Percentiles rank a stretch among this genome's conserved stretches.
phyloP scores from a whole-genome alignment of 2,113 vertebrate species.

The Solea solea region DNA sequence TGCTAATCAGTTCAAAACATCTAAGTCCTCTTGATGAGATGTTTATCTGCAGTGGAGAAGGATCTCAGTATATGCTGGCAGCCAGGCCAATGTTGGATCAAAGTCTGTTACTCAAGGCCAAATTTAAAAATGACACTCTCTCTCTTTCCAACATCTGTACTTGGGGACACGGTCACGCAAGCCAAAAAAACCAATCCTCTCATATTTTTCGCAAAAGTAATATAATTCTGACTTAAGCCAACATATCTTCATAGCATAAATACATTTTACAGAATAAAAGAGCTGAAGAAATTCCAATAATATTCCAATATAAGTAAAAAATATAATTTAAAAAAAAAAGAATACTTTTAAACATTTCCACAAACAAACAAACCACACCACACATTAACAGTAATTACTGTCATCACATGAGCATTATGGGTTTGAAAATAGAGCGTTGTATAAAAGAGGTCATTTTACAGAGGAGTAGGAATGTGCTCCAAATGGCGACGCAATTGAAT shows the following conservation, averaged over 20 bases:
- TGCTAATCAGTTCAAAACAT: constrained; percentile 34
- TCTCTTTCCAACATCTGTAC: neutral
- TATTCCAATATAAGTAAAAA: too few relatives aligned
- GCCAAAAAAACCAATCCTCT: too few relatives aligned
- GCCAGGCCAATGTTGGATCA: constrained; percentile 6
- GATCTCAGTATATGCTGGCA: neutral
- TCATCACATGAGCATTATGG: neutral
- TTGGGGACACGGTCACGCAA: constrained; percentile 2
- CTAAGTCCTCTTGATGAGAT: constrained; percentile 51
- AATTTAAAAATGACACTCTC: neutral
- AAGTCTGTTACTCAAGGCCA: constrained; percentile 1
- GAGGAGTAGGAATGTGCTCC: constrained; percentile 7
- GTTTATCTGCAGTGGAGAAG: constrained; percentile 33
- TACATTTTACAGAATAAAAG: too few relatives aligned
- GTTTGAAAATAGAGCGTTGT: neutral
- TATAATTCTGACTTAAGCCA: too few relatives aligned
- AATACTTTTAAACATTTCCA: too few relatives aligned
- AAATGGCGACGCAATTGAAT: constrained; percentile 39
- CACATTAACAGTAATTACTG: neutral
- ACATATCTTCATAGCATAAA: too few relatives aligned
- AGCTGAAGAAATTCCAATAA: too few relatives aligned
- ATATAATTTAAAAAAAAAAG: too few relatives aligned
- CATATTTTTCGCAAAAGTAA: too few relatives aligned
- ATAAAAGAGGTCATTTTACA: neutral
- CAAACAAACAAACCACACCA: neutral